Evolutionary conservation across 2,888 invertebrate genomes (phyloP).

Genomic region (Fragum whitleyi): DNA sequence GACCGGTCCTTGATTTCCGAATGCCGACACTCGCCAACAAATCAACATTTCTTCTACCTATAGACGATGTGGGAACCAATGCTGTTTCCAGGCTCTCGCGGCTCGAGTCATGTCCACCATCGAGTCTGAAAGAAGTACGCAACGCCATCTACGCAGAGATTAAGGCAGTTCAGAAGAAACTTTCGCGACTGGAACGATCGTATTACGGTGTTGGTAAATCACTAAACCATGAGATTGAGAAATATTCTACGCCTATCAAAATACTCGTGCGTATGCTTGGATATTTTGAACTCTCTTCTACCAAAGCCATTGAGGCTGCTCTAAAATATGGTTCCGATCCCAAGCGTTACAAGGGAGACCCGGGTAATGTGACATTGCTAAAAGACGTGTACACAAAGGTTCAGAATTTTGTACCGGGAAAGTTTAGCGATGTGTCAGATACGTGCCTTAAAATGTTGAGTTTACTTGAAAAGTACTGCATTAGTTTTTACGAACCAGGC

Average conservation of each 20-base stretch:
- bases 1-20: slow-evolving; percentile 76
- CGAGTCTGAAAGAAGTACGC: slow-evolving; percentile 72
- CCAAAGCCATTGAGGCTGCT: slow-evolving; percentile 73
- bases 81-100: slow-evolving; percentile 57
- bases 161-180: slow-evolving; percentile 67
- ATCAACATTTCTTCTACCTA: slow-evolving; percentile 67
- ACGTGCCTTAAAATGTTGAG: slow-evolving; percentile 71
- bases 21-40: slow-evolving; percentile 79
- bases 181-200: slow-evolving; percentile 74
- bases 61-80: slow-evolving; percentile 62
- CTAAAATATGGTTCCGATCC: slow-evolving; percentile 70
- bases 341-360: slow-evolving; percentile 72
- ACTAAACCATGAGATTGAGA: slow-evolving; percentile 72
- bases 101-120: slow-evolving; percentile 70
- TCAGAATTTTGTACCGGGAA: slow-evolving; percentile 74
- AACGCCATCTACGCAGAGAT: slow-evolving; percentile 69
- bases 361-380: slow-evolving; percentile 68
- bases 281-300: slow-evolving; percentile 73
- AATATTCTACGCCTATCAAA: slow-evolving; percentile 71
- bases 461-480: slow-evolving; percentile 78
- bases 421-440: slow-evolving; percentile 67
- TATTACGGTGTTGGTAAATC: slow-evolving; percentile 77
- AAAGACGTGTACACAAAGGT: slow-evolving; percentile 77
- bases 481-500: slow-evolving; percentile 79
- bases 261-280: slow-evolving; percentile 72